These are phyloP conservation scores for Phenganax marumi DNA, from an alignment of 92 coral and sea anemone genomes.

Conservation along the genomic window DNA sequence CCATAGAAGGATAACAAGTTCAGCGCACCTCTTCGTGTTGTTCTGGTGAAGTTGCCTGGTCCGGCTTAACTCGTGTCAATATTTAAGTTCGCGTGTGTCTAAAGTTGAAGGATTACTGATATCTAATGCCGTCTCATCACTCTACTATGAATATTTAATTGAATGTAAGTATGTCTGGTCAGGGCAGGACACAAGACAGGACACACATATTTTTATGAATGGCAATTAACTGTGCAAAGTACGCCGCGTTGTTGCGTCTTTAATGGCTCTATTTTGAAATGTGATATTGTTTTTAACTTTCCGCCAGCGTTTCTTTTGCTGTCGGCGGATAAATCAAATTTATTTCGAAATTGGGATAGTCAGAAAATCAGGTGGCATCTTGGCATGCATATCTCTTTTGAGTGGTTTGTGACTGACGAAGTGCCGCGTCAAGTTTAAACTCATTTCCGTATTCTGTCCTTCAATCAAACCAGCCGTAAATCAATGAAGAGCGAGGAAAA, in stretches of 20 bases:
- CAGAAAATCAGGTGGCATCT: neutral
- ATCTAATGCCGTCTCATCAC: constrained; percentile 35
- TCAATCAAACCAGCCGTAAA: no score
- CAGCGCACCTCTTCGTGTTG: neutral
- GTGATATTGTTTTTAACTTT: neutral
- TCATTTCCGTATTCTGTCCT: no score
- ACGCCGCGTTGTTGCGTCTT: neutral
- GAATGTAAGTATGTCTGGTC: neutral
- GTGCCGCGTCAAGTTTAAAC: no score
- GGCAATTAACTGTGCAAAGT: neutral
- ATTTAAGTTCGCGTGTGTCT: neutral
- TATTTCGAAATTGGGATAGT: constrained; percentile 1
- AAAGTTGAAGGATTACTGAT: constrained; percentile 19
- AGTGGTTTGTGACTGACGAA: no score
- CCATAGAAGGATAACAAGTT: neutral
- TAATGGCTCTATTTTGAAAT: neutral
- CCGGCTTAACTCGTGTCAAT: constrained; percentile 13
- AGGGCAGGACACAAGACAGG: neutral
- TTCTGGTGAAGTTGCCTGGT: neutral
- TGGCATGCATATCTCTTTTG: neutral
- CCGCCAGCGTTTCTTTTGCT: neutral
- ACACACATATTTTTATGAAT: neutral
- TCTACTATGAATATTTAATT: constrained; percentile 37
- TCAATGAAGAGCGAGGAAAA: no score
- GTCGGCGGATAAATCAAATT: constrained; percentile 14